phyloP scores from a whole-genome alignment of 2,797 vertebrate genomes.

The Eutrigla gurnardus region DNA sequence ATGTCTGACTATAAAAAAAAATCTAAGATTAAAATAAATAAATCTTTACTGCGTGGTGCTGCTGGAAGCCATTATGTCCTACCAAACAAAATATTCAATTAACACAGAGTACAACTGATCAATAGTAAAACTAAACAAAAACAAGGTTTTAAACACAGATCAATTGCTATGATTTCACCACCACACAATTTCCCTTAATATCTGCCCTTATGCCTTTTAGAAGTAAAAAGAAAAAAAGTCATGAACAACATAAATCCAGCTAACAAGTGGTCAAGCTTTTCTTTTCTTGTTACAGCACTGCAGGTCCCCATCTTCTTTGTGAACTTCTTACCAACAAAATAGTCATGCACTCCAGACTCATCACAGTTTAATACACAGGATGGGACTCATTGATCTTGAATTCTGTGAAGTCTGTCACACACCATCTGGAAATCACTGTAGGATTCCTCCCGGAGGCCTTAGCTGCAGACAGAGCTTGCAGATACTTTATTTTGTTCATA shows the following conservation, averaged over 20 bases:
- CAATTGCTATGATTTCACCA: neutral
- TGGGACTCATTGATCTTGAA: conserved; percentile 42
- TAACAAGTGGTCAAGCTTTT: neutral
- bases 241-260: neutral
- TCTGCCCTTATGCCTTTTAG: neutral
- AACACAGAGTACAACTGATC: neutral
- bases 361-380: conserved; percentile 27
- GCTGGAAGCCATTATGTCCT: neutral
- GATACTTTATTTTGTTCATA: conserved; percentile 30
- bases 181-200: neutral
- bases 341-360: conserved; percentile 28
- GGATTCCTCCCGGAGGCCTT: conserved; percentile 33
- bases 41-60: neutral
- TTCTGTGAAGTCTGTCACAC: conserved; percentile 45
- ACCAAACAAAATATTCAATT: neutral
- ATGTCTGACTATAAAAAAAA: neutral
- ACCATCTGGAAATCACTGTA: conserved; percentile 44
- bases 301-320: neutral
- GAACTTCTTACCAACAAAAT: conserved; percentile 16
- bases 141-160: neutral
- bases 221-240: no score
- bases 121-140: neutral
- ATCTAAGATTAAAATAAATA: no score
- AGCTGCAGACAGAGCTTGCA: conserved; percentile 32
- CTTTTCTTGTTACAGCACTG: neutral